A percentile compares a stretch with the other conserved stretches of the same genome.
phyloP scores from a whole-genome alignment of 2,797 vertebrate species.

The Semotilus atromaculatus region DNA sequence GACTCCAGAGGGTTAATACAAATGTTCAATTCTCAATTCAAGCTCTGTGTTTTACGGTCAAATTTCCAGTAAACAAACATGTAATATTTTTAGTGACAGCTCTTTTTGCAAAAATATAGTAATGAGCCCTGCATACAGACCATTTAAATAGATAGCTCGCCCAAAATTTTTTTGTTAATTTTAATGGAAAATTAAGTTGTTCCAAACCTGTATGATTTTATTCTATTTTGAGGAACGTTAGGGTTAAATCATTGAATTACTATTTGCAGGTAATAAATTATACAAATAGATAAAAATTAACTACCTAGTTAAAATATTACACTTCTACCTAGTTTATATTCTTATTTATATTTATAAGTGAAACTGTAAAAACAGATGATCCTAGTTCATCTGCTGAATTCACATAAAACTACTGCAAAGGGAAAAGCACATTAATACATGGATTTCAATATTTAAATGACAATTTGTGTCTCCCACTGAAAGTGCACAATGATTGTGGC shows the following conservation, averaged over 20 bases:
- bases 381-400: not conserved
- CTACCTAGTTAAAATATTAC: too few species aligned
- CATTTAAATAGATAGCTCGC: too few species aligned
- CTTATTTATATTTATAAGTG: not conserved
- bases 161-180: too few species aligned
- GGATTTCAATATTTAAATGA: not conserved
- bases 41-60: too few species aligned
- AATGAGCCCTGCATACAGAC: too few species aligned
- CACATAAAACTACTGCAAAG: not conserved
- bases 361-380: not conserved
- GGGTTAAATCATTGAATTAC: not conserved
- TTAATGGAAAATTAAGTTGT: too few species aligned
- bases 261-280: not conserved
- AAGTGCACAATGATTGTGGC: not conserved
- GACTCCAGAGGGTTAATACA: too few species aligned
- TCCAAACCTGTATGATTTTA: not conserved
- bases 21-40: too few species aligned
- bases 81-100: too few species aligned
- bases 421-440: not conserved
- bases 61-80: too few species aligned
- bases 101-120: too few species aligned
- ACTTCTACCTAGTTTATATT: not conserved
- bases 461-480: not conserved
- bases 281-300: not conserved
- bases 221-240: not conserved